Percentiles rank a stretch among this genome's conserved stretches.
Conservation (phyloP, 2,888 invertebrate species). For the Papilio demoleus region DNA sequence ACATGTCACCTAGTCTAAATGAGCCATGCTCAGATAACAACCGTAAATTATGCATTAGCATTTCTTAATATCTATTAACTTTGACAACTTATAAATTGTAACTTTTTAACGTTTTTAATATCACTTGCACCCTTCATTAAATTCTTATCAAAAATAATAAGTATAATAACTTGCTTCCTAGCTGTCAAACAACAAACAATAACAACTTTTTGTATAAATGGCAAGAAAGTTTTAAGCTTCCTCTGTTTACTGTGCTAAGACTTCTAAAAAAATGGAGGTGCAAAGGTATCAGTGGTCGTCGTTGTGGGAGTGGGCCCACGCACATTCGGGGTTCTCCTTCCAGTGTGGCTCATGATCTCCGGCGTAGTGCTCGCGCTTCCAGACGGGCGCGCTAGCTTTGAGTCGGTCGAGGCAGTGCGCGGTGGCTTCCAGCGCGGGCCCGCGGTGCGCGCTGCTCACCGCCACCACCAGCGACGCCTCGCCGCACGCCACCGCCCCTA, state of each 20-base stretch:
- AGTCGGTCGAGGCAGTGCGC: conserved; percentile 92
- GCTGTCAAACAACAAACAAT: not conserved
- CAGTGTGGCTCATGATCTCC: conserved; percentile 83
- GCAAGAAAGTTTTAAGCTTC: not conserved
- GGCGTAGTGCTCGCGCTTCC: conserved; percentile 97
- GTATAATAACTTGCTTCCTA: too few species aligned
- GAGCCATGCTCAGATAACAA: conserved; percentile 27
- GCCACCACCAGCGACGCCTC: conserved; percentile 96
- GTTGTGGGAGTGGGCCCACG: conserved; percentile 80
- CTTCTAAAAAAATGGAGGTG: not conserved
- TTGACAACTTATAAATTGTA: not conserved
- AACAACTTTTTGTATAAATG: not conserved
- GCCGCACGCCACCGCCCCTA: conserved; percentile 91
- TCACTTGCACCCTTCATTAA: not conserved
- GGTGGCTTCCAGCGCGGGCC: conserved; percentile 92
- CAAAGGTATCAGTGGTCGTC: not conserved
- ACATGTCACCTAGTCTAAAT: not conserved
- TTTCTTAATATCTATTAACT: not conserved
- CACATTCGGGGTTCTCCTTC: conserved; percentile 94
- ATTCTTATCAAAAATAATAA: not conserved
- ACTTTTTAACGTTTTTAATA: not conserved
- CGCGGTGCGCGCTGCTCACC: conserved; percentile 93
- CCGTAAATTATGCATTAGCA: conserved; percentile 7
- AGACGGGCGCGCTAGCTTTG: conserved; percentile 95
- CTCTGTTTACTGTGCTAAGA: not conserved